Evolutionary conservation across 2,113 vertebrate genomes (phyloP), one percentile per base, ranked within the genome.

Genomic region (Bucco capensis): DNA sequence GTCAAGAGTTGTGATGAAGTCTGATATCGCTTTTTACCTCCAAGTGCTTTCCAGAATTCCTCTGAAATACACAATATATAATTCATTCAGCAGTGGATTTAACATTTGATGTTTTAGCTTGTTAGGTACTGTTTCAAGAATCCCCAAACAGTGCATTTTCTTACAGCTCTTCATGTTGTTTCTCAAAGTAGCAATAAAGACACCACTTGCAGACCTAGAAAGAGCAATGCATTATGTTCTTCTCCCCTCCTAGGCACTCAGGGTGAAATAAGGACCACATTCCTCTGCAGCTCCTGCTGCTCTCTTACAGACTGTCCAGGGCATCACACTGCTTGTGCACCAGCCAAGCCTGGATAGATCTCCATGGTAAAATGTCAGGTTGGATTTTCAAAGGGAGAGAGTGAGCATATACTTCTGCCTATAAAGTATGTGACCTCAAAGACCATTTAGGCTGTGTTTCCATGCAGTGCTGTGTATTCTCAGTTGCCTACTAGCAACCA

Each of bases 11-110:
- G 94, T 8, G 97, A 80, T 19, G 99, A 99, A 10, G 98, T 98
- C 96, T 99, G 99, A 56, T 99, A 99, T 12, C 57, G 51, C 69
- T 96, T 97, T 93, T 98, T 98, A 31, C 98, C 98, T 42, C 98
- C 98, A 60, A 99, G 97, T 10, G 95, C 94, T 49, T 90, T 92
- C 99, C 99, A 99, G 84, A 99, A 99, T 44, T 97, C 94, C 90
- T 90, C 99, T 99, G 89, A 86, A 96, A 97, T 70, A 91, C 6
- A 95, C 10, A 89, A 91, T 31, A 91, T 17, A 42, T 72, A 37
- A 85, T 56, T 66, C 78, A 67, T 76, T 77, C 28, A 76, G 50
- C 51, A 57, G 8, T 12, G 35, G 60, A 76, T 84, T 91, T 85
- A 76, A 47, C 53, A 51, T 67, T 86, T 89, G 21, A 49, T 69